Conservation (phyloP, 2,113 vertebrate genomes). For the Caretta caretta region DNA sequence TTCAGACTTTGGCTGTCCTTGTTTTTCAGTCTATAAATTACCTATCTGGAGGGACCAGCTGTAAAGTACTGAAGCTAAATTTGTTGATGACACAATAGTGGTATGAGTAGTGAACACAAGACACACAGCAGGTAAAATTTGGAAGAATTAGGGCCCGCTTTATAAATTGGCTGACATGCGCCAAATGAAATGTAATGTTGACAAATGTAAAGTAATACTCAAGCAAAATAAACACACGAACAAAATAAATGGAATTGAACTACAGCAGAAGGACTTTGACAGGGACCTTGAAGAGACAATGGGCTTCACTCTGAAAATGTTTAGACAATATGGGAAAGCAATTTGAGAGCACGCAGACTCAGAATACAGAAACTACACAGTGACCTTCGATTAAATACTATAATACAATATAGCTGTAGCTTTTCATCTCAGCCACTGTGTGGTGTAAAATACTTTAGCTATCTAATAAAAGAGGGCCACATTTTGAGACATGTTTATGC, state of each 20-base stretch:
- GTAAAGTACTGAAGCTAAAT: background rate
- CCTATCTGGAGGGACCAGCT: conserved; percentile 27
- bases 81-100: conserved; percentile 17
- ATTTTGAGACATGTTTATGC: background rate
- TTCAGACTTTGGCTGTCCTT: conserved; percentile 46
- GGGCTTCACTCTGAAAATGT: conserved; percentile 12
- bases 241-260: conserved; percentile 21
- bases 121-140: conserved; percentile 41
- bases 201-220: conserved; percentile 45
- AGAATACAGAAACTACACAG: background rate
- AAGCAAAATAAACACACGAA: conserved; percentile 39
- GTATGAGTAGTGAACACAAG: conserved; percentile 50
- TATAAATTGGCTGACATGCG: conserved; percentile 55
- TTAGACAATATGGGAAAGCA: background rate
- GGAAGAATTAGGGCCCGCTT: conserved; percentile 19
- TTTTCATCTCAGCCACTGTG: background rate
- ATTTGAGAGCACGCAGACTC: background rate
- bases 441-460: background rate
- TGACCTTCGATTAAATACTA: conserved; percentile 16
- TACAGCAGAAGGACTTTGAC: conserved; percentile 27
- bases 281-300: conserved; percentile 40
- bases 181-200: conserved; percentile 55
- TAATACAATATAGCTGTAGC: background rate
- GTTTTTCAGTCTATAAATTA: conserved; percentile 65
- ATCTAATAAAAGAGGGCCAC: background rate